Percentiles rank a stretch among this genome's conserved stretches.
These are phyloP conservation scores for Polietes domitor DNA, from an alignment of 2,888 invertebrate species.

Conservation along the genomic window DNA sequence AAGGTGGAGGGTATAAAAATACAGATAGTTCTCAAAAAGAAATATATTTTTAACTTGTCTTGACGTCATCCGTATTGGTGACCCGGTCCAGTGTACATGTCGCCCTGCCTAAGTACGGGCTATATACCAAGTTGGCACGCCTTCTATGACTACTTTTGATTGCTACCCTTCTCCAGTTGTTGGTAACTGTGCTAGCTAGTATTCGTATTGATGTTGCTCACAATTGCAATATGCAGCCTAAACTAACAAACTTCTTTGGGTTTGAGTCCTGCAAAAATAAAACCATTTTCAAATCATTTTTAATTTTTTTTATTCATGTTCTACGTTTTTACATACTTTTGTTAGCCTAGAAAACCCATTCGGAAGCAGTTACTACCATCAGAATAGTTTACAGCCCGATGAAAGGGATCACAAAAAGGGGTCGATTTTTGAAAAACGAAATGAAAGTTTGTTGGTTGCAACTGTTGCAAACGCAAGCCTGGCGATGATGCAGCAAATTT, in stretches of 20 bases:
- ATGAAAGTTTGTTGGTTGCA: background rate
- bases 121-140: too few species aligned
- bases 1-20: too few species aligned
- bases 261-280: background rate
- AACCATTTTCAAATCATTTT: conserved; percentile 5
- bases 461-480: background rate
- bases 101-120: too few species aligned
- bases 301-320: background rate
- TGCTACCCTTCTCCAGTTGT: too few species aligned
- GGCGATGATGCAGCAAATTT: background rate
- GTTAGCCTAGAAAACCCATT: conserved; percentile 19
- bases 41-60: too few species aligned
- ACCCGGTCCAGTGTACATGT: too few species aligned
- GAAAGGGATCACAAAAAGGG: background rate
- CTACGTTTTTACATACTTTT: background rate
- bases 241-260: background rate
- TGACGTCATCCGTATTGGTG: too few species aligned
- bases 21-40: too few species aligned
- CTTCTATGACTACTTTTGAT: too few species aligned
- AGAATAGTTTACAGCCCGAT: background rate
- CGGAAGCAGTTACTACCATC: conserved; percentile 2
- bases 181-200: background rate
- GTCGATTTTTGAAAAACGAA: background rate
- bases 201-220: background rate
- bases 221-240: background rate